These are phyloP conservation scores for Heliornis fulica DNA, from an alignment of 2,113 vertebrate species.

Conservation along the genomic window DNA sequence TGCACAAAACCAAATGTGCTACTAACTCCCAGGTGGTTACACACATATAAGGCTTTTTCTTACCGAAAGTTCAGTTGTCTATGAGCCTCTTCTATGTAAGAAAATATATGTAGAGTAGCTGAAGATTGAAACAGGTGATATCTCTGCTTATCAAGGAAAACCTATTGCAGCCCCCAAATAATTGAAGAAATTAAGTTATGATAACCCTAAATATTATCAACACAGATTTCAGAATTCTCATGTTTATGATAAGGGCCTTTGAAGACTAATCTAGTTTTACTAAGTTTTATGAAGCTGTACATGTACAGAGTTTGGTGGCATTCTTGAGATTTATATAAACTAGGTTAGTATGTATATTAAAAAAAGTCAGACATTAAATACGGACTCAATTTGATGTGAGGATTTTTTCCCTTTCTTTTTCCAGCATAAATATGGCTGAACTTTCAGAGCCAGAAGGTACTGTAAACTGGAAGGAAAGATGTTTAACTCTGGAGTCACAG, in stretches of 20 bases:
- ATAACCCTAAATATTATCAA: neutral
- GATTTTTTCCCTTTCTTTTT: constrained; percentile 21
- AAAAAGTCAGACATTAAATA: neutral
- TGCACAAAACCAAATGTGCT: neutral
- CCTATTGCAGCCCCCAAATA: neutral
- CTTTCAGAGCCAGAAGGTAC: constrained; percentile 79
- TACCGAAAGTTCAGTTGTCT: neutral
- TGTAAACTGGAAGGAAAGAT: constrained; percentile 94
- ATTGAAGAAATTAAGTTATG: neutral
- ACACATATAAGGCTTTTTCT: neutral
- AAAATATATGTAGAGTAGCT: neutral
- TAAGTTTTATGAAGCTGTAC: neutral
- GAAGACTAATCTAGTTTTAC: neutral
- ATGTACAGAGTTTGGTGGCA: neutral
- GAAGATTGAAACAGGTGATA: neutral
- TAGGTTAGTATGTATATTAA: neutral
- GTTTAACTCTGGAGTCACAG: constrained; percentile 89
- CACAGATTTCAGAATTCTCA: neutral
- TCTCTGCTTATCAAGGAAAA: neutral
- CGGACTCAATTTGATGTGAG: neutral
- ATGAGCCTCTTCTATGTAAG: neutral
- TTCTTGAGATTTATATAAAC: neutral
- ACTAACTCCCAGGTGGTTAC: neutral
- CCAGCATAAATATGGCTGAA: constrained; percentile 84
- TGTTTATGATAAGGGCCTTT: neutral